phyloP scores from a whole-genome alignment of 2,797 vertebrate species.

The Antennarius maculatus region DNA sequence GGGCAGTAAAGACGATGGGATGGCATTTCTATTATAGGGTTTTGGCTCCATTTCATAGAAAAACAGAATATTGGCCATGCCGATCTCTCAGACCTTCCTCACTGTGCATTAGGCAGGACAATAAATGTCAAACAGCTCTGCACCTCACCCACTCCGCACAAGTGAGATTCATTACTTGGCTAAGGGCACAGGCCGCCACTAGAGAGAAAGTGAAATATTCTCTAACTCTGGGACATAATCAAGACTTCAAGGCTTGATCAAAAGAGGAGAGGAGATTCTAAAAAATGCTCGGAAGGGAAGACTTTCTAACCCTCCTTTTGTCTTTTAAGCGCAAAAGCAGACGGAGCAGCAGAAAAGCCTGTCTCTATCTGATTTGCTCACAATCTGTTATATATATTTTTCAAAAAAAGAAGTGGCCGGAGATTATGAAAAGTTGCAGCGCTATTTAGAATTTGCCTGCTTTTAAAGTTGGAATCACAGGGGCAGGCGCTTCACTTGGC shows the following conservation, averaged over 20 bases:
- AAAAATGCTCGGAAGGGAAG: too few species aligned
- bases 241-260: constrained; percentile 72
- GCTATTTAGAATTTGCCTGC: constrained; percentile 36
- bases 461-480: constrained; percentile 52
- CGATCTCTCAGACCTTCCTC: constrained; percentile 70
- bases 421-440: constrained; percentile 39
- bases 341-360: constrained; percentile 18
- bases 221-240: constrained; percentile 77
- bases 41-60: constrained; percentile 62
- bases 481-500: constrained; percentile 40
- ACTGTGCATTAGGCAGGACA: constrained; percentile 75
- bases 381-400: constrained; percentile 27
- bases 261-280: constrained; percentile 48
- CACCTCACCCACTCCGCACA: constrained; percentile 67
- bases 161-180: constrained; percentile 81
- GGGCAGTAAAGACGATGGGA: constrained; percentile 25
- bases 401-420: constrained; percentile 18
- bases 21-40: constrained; percentile 46
- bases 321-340: not conserved
- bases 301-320: not conserved
- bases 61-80: constrained; percentile 63
- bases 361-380: constrained; percentile 21
- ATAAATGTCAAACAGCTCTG: constrained; percentile 81
- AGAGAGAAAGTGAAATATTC: constrained; percentile 73
- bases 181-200: constrained; percentile 74